These are phyloP conservation scores for Pelmatolapia mariae DNA, from an alignment of 2,113 vertebrate genomes.

Conservation along the genomic window DNA sequence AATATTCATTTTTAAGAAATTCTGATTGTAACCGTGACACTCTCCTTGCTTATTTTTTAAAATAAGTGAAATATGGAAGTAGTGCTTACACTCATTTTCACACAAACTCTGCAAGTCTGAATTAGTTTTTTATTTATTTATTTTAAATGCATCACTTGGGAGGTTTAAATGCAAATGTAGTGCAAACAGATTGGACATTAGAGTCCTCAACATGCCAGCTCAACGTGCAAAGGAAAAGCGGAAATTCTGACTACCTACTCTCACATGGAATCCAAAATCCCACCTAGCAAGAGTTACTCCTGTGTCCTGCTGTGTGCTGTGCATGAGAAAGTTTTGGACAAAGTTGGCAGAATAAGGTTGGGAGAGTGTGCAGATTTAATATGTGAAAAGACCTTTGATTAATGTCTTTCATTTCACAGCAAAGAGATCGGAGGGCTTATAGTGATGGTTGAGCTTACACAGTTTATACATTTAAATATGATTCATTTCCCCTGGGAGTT, in stretches of 20 bases:
- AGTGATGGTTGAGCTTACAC: not conserved
- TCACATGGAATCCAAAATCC: not conserved
- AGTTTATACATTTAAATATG: not conserved
- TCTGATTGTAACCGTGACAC: rapidly evolving
- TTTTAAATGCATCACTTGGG: not conserved
- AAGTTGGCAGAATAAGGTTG: not conserved
- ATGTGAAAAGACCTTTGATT: not conserved
- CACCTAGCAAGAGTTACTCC: not conserved
- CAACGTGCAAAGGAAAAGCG: not conserved
- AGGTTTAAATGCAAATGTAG: not conserved
- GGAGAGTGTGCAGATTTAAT: not conserved
- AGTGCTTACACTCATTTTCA: not conserved
- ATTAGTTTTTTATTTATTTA: not conserved
- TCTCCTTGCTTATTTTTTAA: rapidly evolving
- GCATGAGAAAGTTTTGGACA: not conserved
- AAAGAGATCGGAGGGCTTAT: not conserved
- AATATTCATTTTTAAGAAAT: not conserved
- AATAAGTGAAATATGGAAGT: not conserved
- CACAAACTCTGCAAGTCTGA: not conserved
- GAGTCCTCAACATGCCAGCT: not conserved
- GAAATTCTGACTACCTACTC: not conserved
- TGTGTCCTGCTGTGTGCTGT: not conserved
- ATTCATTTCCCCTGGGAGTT: not conserved
- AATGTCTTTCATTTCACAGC: not conserved
- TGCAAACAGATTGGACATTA: not conserved